phyloP scores from a whole-genome alignment of 2,797 vertebrate species.

The Crocodylus rhombifer region DNA sequence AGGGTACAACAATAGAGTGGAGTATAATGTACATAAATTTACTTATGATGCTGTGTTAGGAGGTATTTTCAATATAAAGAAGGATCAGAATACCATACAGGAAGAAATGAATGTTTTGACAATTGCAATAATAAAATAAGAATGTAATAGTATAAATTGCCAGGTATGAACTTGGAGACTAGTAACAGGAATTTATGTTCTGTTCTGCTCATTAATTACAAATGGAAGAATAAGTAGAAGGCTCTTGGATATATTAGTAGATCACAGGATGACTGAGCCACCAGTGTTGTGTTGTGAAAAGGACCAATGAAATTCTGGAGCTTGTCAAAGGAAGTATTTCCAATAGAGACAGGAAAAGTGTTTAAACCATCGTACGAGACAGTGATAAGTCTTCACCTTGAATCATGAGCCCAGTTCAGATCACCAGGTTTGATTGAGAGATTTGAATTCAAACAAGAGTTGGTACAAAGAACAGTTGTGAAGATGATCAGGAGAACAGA shows the following conservation, averaged over 20 bases:
- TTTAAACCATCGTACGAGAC: background rate
- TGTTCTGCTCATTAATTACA: background rate
- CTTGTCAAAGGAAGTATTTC: background rate
- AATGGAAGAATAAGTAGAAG: background rate
- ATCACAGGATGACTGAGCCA: background rate
- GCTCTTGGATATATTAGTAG: background rate
- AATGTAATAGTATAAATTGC: background rate
- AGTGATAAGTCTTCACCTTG: background rate
- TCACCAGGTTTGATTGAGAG: background rate
- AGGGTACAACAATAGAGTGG: background rate
- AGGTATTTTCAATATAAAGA: too few species aligned
- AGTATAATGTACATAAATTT: background rate
- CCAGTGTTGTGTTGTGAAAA: background rate
- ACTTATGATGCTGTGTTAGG: too few species aligned
- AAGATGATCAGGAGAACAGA: background rate
- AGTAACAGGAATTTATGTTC: background rate
- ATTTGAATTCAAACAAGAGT: background rate
- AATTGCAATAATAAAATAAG: background rate
- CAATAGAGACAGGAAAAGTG: background rate
- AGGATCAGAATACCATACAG: too few species aligned
- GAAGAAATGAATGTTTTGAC: background rate
- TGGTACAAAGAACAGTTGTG: background rate
- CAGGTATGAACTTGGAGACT: background rate
- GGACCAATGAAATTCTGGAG: background rate
- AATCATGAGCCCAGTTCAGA: background rate